Percentiles rank a stretch among this genome's conserved stretches.
phyloP scores from a whole-genome alignment of 1,140 invertebrate species.

The Drosophila varians region DNA sequence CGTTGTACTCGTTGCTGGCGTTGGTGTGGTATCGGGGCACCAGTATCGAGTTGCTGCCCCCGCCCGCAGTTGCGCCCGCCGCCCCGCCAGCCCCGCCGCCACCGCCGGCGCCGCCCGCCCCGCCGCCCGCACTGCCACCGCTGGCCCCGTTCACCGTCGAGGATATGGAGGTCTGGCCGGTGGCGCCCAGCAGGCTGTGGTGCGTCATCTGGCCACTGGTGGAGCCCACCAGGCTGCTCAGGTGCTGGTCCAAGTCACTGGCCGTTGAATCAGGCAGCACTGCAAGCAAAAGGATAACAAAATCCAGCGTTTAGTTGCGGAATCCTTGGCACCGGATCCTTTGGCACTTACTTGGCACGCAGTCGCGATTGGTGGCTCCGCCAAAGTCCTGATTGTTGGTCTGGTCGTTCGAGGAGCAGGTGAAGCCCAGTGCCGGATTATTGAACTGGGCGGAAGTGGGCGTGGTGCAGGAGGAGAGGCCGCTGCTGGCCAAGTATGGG shows the following conservation, averaged over 20 bases:
- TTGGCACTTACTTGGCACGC: conserved; percentile 83
- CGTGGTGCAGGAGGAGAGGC: conserved; percentile 87
- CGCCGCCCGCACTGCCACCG: conserved; percentile 51
- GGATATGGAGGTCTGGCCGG: conserved; percentile 82
- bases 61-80: conserved; percentile 46
- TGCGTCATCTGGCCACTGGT: conserved; percentile 84
- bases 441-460: conserved; percentile 88
- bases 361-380: conserved; percentile 84
- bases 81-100: conserved; percentile 49
- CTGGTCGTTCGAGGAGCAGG: conserved; percentile 89
- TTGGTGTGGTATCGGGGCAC: conserved; percentile 86
- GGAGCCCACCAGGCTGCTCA: conserved; percentile 88
- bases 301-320: not conserved
- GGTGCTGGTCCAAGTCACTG: conserved; percentile 90
- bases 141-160: conserved; percentile 83
- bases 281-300: conserved; percentile 62
- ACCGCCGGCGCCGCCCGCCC: conserved; percentile 71
- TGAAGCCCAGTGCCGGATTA: conserved; percentile 87
- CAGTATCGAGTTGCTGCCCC: conserved; percentile 69
- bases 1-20: conserved; percentile 80
- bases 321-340: too few relatives aligned
- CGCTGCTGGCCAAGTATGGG: conserved; percentile 88
- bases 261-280: conserved; percentile 90
- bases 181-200: conserved; percentile 74
- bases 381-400: conserved; percentile 88